Base-by-base conservation (phyloP, 1,140 invertebrate species). In the Spodoptera frugiperda region DNA sequence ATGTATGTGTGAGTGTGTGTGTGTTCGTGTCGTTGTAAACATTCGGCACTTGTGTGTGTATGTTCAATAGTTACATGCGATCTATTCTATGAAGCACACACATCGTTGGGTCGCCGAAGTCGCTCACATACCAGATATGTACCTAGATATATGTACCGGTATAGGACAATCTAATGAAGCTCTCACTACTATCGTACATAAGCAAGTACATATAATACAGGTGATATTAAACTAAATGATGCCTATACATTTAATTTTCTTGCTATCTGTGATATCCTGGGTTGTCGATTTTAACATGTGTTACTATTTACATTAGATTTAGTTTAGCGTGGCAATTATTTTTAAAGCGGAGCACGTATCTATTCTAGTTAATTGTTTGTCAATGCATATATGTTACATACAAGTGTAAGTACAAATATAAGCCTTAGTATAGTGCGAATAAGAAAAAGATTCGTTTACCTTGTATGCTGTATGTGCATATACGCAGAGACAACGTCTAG, bases 51-150 rank as follows among this genome's bases (percentile, higher is more conserved):
- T 76, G 84, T 88, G 87, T 88, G 77, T 87, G 81, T 73, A 30
- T 82, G 59, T 79, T 75, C 59, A 78, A 78, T 81, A 70, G 54
- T 73, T 12, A 77, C 91, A 93, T 93, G 91, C 91, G 80, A 83
- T 59, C 82, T 89, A 89, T 71, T 83, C 89, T 91, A 91, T 82
- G 73, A 91, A 90, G 87, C 89, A 89, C 90, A 93, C 85, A 86
- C 83, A 90, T 57, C 59, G 33, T 91, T 81, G 15, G 77, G 78
- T 79, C 74, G 80, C 87, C 89, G 88, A 79, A 82, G 89, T 92
- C 80, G 92, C 92, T 94, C 92, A 94, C 92, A 94, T 94, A 94
- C 92, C 91, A 92, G 92, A 92, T 90, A 63, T 44, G 78, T 55
- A 70, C 59, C 65, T 70, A 77, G 39, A 39, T 77, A 67, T 25